Evolutionary conservation across 1,140 invertebrate genomes (phyloP).

Genomic region (Planococcus citri): DNA sequence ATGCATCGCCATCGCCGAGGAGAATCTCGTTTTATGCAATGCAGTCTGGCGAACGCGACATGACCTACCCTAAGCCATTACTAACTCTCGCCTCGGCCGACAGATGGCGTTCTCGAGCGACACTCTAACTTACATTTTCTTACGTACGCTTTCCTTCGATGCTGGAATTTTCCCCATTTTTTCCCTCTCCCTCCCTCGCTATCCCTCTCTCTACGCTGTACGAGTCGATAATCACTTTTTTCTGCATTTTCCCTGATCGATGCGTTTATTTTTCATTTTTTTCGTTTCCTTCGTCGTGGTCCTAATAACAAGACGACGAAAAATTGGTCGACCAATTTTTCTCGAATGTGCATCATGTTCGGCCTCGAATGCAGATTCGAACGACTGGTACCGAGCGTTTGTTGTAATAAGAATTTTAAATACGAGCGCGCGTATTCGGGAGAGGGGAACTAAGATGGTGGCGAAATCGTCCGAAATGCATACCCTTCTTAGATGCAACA

Average conservation of each 20-base stretch:
- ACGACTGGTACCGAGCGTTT: neutral
- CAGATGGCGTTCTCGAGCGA: neutral
- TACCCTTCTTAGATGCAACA: slow-evolving; percentile 16
- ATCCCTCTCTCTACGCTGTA: too few species aligned
- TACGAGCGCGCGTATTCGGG: slow-evolving; percentile 10
- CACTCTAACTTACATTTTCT: neutral
- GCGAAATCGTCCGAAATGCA: slow-evolving; percentile 18
- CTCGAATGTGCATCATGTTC: neutral
- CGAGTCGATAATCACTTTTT: neutral
- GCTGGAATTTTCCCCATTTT: neutral
- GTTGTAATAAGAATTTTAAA: slow-evolving; percentile 17
- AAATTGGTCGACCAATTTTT: too few species aligned
- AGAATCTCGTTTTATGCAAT: slow-evolving; percentile 13
- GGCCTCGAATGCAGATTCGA: too few species aligned
- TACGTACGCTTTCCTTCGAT: neutral
- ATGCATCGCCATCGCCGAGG: slow-evolving; percentile 52
- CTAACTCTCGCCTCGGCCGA: neutral
- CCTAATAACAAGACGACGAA: too few species aligned
- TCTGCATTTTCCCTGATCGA: too few species aligned
- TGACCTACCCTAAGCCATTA: neutral
- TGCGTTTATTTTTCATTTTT: too few species aligned
- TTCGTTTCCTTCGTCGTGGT: too few species aligned
- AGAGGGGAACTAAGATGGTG: slow-evolving; percentile 17
- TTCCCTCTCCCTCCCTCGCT: neutral
- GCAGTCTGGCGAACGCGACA: neutral